Conservation (phyloP, 2,888 invertebrate species). For the Tholera decimalis region DNA sequence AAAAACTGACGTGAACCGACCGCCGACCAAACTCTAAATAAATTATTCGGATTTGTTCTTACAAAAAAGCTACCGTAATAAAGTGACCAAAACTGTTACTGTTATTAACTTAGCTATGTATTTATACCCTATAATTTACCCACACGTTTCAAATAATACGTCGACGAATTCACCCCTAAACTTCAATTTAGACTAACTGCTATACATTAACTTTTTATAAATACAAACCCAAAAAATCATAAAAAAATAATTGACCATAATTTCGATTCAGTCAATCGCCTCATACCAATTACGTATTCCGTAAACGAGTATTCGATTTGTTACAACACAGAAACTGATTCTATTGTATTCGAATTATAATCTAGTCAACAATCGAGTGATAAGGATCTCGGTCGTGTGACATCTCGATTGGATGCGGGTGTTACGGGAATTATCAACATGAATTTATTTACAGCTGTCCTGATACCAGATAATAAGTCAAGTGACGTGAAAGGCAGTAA, state of each 20-base stretch:
- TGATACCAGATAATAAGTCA: constrained; percentile 39
- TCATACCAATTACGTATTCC: constrained; percentile 71
- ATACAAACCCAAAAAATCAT: constrained; percentile 33
- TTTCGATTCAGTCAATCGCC: constrained; percentile 58
- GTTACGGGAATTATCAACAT: constrained; percentile 65
- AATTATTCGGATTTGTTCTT: constrained; percentile 20
- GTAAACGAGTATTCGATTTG: constrained; percentile 58
- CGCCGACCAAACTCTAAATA: not conserved
- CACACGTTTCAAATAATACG: constrained; percentile 31
- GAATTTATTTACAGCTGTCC: constrained; percentile 62
- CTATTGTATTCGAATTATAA: constrained; percentile 75
- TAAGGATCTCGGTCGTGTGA: constrained; percentile 74
- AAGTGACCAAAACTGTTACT: not conserved
- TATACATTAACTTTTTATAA: constrained; percentile 59
- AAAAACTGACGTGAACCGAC: constrained; percentile 22
- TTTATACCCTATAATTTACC: constrained; percentile 43
- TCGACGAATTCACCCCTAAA: constrained; percentile 30
- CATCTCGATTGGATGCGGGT: constrained; percentile 80
- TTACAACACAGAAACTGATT: constrained; percentile 64
- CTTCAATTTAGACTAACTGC: constrained; percentile 32
- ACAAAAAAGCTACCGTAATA: constrained; percentile 9
- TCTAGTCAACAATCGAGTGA: constrained; percentile 71
- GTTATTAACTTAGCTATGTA: constrained; percentile 30
- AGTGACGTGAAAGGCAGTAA: constrained; percentile 37
- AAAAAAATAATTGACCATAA: constrained; percentile 57